phyloP scores from a whole-genome alignment of 2,888 invertebrate genomes.

The Pyrochroa serraticornis region DNA sequence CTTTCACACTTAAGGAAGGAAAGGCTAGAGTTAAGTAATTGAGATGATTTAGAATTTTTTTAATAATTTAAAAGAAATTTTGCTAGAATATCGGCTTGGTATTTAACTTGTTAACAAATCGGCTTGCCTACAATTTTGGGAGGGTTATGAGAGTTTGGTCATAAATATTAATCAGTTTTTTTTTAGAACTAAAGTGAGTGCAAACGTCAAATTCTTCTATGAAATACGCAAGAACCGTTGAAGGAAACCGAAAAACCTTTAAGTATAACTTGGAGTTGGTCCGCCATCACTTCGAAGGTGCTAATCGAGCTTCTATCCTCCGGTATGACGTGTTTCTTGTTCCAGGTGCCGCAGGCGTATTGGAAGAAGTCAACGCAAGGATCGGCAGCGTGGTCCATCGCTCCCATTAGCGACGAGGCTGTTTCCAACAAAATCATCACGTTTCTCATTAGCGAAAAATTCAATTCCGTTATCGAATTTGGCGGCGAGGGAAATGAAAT shows the following conservation, averaged over 20 bases:
- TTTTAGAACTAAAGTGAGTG: no score
- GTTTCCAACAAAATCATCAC: constrained; percentile 19
- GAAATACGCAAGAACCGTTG: no score
- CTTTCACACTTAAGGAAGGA: no score
- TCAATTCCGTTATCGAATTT: constrained; percentile 10
- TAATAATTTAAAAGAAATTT: no score
- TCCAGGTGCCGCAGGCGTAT: constrained; percentile 89
- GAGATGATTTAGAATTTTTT: no score
- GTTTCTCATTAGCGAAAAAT: constrained; percentile 15
- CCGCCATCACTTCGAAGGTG: constrained; percentile 85
- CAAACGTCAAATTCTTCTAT: no score
- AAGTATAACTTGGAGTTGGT: constrained; percentile 80
- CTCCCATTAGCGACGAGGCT: constrained; percentile 80
- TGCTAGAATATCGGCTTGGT: no score
- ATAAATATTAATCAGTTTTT: no score
- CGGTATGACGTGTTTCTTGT: constrained; percentile 83
- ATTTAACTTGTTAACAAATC: no score
- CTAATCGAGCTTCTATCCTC: constrained; percentile 83
- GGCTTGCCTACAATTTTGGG: no score
- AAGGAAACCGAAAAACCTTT: constrained; percentile 59
- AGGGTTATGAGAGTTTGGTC: no score
- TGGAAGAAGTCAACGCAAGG: constrained; percentile 87
- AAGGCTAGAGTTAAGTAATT: no score
- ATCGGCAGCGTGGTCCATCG: constrained; percentile 78
- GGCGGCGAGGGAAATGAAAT: constrained; percentile 15